Percentiles rank a stretch among this genome's conserved stretches.
Conservation (phyloP, 2,797 vertebrate genomes). For the Lindbergichthys nudifrons region DNA sequence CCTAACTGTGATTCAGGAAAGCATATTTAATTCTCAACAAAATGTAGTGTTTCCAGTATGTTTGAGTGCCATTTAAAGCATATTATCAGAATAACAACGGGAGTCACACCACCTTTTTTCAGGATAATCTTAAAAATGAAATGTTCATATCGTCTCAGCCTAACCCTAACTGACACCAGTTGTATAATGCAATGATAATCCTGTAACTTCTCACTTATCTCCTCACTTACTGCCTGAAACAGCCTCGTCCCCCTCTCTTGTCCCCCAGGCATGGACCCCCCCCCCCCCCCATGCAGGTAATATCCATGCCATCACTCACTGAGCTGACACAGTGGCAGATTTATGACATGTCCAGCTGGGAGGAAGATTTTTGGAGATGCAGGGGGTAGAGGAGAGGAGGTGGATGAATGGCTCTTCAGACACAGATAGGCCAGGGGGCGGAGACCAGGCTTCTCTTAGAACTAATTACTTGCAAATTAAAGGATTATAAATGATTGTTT, state of each 20-base stretch:
- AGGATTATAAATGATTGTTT: conserved; percentile 46
- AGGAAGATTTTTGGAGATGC: conserved; percentile 66
- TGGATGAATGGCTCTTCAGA: conserved; percentile 55
- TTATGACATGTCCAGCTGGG: conserved; percentile 85
- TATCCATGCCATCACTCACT: conserved; percentile 80
- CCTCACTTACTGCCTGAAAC: conserved; percentile 21
- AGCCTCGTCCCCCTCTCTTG: conserved; percentile 29
- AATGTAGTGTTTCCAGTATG: too few species aligned
- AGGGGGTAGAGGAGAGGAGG: conserved; percentile 53
- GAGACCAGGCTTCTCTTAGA: conserved; percentile 56
- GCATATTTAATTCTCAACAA: too few species aligned
- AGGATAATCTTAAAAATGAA: too few species aligned
- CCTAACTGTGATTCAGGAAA: too few species aligned
- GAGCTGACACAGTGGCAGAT: conserved; percentile 76
- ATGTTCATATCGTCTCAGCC: too few species aligned
- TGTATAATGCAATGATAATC: neutral
- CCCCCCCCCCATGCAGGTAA: conserved; percentile 63
- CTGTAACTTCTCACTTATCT: conserved; percentile 20
- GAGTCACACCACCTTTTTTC: too few species aligned
- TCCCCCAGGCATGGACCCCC: conserved; percentile 67
- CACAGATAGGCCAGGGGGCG: conserved; percentile 43
- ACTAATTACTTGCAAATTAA: conserved; percentile 66
- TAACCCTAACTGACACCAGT: neutral
- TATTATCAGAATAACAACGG: too few species aligned
- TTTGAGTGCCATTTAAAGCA: too few species aligned